A percentile compares a stretch with the other conserved stretches of the same genome.
Conservation (phyloP, 1,140 invertebrate genomes). For the Eciton burchellii region DNA sequence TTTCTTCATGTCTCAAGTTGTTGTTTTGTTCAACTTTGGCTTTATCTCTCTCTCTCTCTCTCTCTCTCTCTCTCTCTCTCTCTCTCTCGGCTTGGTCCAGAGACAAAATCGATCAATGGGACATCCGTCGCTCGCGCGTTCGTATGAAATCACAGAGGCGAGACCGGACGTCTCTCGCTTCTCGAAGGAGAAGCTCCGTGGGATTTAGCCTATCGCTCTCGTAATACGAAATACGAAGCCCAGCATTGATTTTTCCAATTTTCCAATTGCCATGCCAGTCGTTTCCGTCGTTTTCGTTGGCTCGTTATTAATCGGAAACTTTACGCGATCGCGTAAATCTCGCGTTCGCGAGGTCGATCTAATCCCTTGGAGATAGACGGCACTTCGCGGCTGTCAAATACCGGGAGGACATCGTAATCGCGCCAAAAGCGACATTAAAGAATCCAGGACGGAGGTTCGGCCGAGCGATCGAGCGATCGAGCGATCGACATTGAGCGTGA, state of each 20-base stretch:
- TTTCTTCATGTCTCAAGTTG: not conserved
- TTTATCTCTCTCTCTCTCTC: not conserved
- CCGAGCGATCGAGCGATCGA: no score
- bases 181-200: not conserved
- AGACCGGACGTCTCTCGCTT: no score
- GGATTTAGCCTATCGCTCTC: not conserved
- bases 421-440: constrained; percentile 34
- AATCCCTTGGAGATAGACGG: not conserved
- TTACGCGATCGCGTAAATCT: no score
- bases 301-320: no score
- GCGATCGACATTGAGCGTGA: constrained; percentile 8
- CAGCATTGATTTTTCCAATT: not conserved
- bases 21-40: not conserved
- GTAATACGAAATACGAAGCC: not conserved
- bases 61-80: no score
- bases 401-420: constrained; percentile 23
- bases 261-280: no score
- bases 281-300: no score
- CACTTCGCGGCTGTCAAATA: constrained; percentile 25
- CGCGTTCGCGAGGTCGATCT: constrained; percentile 19
- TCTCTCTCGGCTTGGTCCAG: not conserved
- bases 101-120: constrained; percentile 22
- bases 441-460: no score
- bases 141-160: not conserved
- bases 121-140: not conserved